A percentile compares a stretch with the other conserved stretches of the same genome.
phyloP scores from a whole-genome alignment of 2,888 invertebrate genomes.

The Sarcophaga subvicina region DNA sequence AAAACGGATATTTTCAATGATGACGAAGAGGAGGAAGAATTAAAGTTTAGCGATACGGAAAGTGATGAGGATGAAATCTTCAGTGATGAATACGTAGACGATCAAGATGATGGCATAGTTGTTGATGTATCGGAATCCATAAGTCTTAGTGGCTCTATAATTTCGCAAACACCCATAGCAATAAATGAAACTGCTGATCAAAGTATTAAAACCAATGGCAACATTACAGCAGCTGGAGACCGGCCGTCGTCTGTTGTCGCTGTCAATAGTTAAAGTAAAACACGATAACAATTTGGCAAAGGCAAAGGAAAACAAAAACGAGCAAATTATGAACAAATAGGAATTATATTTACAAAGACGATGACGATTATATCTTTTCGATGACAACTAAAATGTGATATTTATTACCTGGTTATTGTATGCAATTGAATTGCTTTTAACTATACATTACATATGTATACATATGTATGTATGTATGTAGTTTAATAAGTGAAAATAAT shows the following conservation, averaged over 20 bases:
- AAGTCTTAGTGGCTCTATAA: constrained; percentile 36
- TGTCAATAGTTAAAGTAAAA: neutral
- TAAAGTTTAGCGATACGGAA: constrained; percentile 79
- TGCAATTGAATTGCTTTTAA: constrained; percentile 65
- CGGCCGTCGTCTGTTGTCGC: neutral
- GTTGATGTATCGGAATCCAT: constrained; percentile 61
- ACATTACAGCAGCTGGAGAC: neutral
- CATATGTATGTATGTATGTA: neutral
- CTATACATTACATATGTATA: neutral
- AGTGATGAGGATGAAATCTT: constrained; percentile 72
- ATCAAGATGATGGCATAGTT: constrained; percentile 71
- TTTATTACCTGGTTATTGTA: constrained; percentile 69
- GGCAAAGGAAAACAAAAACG: neutral
- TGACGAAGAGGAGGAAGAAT: constrained; percentile 78
- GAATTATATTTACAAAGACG: neutral
- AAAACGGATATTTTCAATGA: constrained; percentile 76
- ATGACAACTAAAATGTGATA: constrained; percentile 71
- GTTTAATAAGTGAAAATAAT: constrained; percentile 6
- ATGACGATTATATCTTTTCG: constrained; percentile 3
- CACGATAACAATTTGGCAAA: neutral
- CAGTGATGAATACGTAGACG: constrained; percentile 69
- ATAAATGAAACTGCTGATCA: neutral
- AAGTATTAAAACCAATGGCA: neutral
- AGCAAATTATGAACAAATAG: constrained; percentile 33
- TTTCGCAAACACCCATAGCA: constrained; percentile 25